Conservation (phyloP, 92 coral and sea anemone genomes). For the Anthopleura xanthogrammica region DNA sequence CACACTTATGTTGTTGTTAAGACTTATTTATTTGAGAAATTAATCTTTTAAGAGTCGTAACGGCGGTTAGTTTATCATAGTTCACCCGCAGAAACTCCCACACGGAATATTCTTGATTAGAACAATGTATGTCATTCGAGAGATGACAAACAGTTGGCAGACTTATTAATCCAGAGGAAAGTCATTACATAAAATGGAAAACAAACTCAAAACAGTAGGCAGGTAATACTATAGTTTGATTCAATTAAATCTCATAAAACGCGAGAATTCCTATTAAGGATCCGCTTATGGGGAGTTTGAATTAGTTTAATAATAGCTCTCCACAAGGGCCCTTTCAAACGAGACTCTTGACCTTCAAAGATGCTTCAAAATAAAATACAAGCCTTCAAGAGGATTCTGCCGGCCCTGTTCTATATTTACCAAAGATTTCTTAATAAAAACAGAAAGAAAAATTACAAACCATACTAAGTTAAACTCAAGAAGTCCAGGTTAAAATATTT, state of each 20-base stretch:
- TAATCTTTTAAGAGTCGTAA: neutral
- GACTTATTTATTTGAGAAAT: neutral
- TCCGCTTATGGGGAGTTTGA: neutral
- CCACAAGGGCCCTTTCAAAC: neutral
- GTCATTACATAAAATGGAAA: neutral
- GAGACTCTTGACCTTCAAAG: constrained; percentile 6
- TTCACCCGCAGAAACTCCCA: neutral
- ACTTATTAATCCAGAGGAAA: neutral
- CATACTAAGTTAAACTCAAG: no score
- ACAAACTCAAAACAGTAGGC: neutral
- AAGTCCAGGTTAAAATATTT: no score
- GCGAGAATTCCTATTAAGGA: neutral
- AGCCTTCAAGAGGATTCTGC: neutral
- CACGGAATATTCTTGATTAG: neutral
- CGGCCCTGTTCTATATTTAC: neutral
- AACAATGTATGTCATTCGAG: neutral
- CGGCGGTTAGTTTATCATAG: neutral
- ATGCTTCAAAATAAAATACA: neutral
- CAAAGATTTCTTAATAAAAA: neutral
- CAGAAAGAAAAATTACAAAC: no score
- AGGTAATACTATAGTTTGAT: neutral
- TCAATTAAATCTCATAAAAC: constrained; percentile 4
- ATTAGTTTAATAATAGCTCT: neutral
- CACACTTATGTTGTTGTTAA: neutral
- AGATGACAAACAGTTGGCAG: neutral